Evolutionary conservation across 2,888 invertebrate genomes (phyloP).

Genomic region (Deilephila porcellus): DNA sequence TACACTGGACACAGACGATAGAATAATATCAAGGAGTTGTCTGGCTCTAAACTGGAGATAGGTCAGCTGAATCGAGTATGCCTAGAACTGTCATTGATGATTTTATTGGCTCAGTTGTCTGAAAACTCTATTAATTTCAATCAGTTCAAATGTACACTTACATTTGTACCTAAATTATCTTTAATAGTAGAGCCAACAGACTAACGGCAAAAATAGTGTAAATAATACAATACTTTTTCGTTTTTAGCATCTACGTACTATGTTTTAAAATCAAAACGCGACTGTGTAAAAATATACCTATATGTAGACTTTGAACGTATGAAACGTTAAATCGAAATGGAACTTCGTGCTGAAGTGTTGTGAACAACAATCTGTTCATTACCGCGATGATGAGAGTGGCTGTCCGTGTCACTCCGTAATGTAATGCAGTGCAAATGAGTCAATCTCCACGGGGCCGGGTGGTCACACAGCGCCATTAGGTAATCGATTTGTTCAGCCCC

Average conservation of each 20-base stretch:
- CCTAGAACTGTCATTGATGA: conserved; percentile 11
- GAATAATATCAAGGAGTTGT: neutral
- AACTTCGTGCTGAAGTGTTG: conserved; percentile 52
- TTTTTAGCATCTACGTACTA: too few relatives aligned
- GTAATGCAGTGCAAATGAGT: conserved; percentile 85
- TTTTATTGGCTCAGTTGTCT: neutral
- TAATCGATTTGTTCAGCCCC: conserved; percentile 77
- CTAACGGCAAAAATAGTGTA: too few relatives aligned
- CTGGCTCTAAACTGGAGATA: neutral
- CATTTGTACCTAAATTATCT: neutral
- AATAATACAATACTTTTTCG: too few relatives aligned
- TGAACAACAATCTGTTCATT: conserved; percentile 71
- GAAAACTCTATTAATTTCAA: conserved; percentile 2
- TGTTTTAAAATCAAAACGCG: too few relatives aligned
- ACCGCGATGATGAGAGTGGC: conserved; percentile 81
- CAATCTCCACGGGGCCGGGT: conserved; percentile 79
- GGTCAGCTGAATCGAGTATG: neutral
- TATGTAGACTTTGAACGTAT: neutral
- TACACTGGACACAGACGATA: neutral
- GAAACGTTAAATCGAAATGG: conserved; percentile 42
- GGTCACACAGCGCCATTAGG: conserved; percentile 77
- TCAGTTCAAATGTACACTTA: neutral
- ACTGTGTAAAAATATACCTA: neutral
- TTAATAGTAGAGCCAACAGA: neutral
- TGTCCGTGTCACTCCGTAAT: conserved; percentile 80